Conservation (phyloP, 2,888 invertebrate genomes). For the Stratiomys singularior region DNA sequence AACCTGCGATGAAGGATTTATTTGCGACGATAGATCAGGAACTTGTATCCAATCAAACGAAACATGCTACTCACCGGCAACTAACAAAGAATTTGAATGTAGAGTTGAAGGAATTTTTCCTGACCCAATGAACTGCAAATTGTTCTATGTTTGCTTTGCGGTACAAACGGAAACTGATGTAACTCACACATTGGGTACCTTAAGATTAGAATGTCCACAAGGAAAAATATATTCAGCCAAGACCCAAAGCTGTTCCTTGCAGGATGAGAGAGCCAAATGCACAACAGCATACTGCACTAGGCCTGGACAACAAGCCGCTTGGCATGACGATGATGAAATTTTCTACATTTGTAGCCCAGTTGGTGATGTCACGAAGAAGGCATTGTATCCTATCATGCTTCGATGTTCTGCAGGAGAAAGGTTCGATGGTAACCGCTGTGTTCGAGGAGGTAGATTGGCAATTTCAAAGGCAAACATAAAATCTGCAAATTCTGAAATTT, state of each 20-base stretch:
- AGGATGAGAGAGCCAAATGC: neutral
- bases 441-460: neutral
- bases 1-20: neutral
- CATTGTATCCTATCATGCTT: conserved; percentile 6
- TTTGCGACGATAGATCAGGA: neutral
- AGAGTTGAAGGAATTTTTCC: conserved; percentile 63
- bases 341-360: conserved; percentile 2
- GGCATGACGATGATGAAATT: conserved; percentile 25
- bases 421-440: neutral
- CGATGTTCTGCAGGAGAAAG: neutral
- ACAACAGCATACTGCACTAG: neutral
- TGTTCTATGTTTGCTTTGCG: conserved; percentile 64
- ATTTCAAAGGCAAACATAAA: neutral
- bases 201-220: neutral
- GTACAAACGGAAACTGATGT: conserved; percentile 47
- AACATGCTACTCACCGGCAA: neutral
- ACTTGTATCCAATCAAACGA: conserved; percentile 5
- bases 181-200: neutral
- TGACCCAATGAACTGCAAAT: conserved; percentile 65
- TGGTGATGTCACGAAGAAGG: neutral
- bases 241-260: conserved; percentile 7
- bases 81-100: conserved; percentile 53
- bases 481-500: too few relatives aligned
- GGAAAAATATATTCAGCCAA: conserved; percentile 1
- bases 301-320: neutral